Evolutionary conservation across 2,888 invertebrate genomes (phyloP).

Genomic region (Slavum lentiscoides): DNA sequence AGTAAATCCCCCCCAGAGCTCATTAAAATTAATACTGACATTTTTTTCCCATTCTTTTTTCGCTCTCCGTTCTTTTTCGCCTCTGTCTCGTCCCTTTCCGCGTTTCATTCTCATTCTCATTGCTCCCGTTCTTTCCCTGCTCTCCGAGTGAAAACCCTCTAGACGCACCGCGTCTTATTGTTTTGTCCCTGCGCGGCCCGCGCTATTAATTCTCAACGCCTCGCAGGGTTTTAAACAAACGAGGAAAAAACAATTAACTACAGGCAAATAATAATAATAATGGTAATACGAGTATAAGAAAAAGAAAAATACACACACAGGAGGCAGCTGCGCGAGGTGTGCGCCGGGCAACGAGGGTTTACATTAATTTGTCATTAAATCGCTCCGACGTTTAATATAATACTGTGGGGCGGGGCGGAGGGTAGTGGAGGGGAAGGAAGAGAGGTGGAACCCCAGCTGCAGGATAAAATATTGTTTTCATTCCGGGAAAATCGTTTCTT

Average conservation of each 20-base stretch:
- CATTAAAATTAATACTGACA: slow-evolving; percentile 52
- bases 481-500: slow-evolving; percentile 12
- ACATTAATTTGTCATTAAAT: slow-evolving; percentile 53
- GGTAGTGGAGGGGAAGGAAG: not conserved
- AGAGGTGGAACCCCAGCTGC: slow-evolving; percentile 25
- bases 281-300: not conserved
- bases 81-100: slow-evolving; percentile 4
- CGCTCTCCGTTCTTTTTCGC: slow-evolving; percentile 13
- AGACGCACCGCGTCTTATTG: slow-evolving; percentile 22
- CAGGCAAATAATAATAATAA: slow-evolving; percentile 22
- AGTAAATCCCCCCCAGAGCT: slow-evolving; percentile 42
- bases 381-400: slow-evolving; percentile 50
- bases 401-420: not conserved
- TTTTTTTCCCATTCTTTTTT: slow-evolving; percentile 34
- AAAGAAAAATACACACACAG: slow-evolving; percentile 11
- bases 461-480: slow-evolving; percentile 42
- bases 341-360: slow-evolving; percentile 1
- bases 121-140: not conserved
- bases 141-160: too few relatives aligned
- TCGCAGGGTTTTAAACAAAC: slow-evolving; percentile 48
- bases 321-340: slow-evolving; percentile 21
- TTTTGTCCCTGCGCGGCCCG: slow-evolving; percentile 34
- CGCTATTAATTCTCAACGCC: slow-evolving; percentile 49
- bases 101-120: not conserved
- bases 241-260: slow-evolving; percentile 52